Conservation (phyloP, 2,113 vertebrate species). For the Cricetomys ansorgei region DNA sequence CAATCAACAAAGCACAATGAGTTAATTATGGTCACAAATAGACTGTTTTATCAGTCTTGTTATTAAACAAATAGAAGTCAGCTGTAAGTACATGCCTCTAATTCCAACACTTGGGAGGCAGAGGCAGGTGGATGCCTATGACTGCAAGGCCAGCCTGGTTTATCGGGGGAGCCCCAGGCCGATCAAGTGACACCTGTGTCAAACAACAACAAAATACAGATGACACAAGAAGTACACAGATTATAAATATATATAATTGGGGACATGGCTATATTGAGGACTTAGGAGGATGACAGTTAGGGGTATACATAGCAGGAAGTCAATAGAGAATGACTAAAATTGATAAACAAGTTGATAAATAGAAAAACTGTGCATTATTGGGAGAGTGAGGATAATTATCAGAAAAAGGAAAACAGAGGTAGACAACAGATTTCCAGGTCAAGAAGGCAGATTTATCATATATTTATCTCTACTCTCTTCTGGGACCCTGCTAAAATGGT, state of each 20-base stretch:
- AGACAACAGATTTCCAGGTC: constrained; percentile 55
- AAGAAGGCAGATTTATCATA: constrained; percentile 55
- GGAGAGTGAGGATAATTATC: constrained; percentile 47
- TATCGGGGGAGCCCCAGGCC: not conserved
- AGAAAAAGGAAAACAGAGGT: constrained; percentile 30
- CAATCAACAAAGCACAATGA: constrained; percentile 43
- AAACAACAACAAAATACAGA: constrained; percentile 51
- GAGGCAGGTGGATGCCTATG: not conserved
- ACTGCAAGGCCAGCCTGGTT: not conserved
- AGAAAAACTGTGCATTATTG: constrained; percentile 50
- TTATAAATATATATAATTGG: constrained; percentile 19
- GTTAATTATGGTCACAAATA: constrained; percentile 43
- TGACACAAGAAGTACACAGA: constrained; percentile 47
- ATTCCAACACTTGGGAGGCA: not conserved
- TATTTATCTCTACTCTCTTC: constrained; percentile 38
- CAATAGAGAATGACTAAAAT: constrained; percentile 50
- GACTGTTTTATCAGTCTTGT: constrained; percentile 49
- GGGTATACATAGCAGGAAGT: constrained; percentile 37
- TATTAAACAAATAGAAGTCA: constrained; percentile 45
- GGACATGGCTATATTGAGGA: not conserved
- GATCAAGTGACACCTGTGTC: not conserved
- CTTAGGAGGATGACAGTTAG: not conserved
- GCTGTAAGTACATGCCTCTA: not conserved
- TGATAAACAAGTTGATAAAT: constrained; percentile 47
- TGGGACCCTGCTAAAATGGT: constrained; percentile 59